phyloP scores from a whole-genome alignment of 1,140 invertebrate genomes.

The Notospermus geniculatus region DNA sequence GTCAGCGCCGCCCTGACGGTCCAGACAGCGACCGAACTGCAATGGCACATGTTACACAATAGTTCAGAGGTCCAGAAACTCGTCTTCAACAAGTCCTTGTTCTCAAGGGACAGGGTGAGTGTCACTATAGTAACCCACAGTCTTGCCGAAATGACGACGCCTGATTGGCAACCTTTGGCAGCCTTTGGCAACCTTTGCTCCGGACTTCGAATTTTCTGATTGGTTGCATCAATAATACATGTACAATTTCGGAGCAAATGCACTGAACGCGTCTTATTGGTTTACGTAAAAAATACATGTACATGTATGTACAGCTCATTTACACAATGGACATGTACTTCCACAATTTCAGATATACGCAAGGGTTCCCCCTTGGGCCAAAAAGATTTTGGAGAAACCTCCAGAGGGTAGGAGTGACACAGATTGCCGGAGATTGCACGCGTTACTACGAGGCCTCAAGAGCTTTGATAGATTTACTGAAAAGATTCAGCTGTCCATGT shows the following conservation, averaged over 20 bases:
- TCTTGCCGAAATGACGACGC: background rate
- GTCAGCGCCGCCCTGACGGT: constrained; percentile 29
- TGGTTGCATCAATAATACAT: background rate
- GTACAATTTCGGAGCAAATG: background rate
- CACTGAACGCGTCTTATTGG: background rate
- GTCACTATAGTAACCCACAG: background rate
- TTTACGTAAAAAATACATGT: background rate
- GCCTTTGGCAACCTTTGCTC: background rate
- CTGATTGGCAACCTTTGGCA: background rate
- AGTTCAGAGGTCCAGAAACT: constrained; percentile 28
- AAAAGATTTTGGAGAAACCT: constrained; percentile 24
- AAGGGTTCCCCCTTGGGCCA: constrained; percentile 40
- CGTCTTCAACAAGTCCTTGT: constrained; percentile 36
- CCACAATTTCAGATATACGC: constrained; percentile 29
- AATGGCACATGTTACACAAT: constrained; percentile 37
- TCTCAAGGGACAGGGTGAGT: constrained; percentile 35
- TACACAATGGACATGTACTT: too few relatives aligned
- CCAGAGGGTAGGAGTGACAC: constrained; percentile 32
- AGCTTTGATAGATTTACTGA: constrained; percentile 47
- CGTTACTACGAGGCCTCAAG: constrained; percentile 37
- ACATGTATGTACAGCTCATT: too few relatives aligned
- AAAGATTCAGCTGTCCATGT: constrained; percentile 43
- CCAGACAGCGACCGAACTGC: constrained; percentile 36
- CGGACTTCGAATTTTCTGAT: background rate
- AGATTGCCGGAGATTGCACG: constrained; percentile 38